Evolutionary conservation across 2,888 invertebrate species (phyloP).

Genomic region (Drosophila neonasuta): DNA sequence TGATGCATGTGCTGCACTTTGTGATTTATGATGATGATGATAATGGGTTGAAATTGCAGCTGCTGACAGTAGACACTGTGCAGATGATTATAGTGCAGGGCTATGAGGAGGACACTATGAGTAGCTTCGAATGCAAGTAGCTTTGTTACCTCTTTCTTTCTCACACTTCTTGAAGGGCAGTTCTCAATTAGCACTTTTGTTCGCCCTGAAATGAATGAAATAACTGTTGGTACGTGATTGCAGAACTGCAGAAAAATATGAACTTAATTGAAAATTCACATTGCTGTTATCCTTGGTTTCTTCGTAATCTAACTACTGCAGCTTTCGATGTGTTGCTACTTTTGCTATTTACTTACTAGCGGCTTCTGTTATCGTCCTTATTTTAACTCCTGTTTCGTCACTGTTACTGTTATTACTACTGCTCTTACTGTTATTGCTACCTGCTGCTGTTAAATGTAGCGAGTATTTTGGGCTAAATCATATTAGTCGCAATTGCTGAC

Average conservation of each 20-base stretch:
- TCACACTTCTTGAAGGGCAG: not conserved
- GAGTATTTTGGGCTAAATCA: slow-evolving; percentile 35
- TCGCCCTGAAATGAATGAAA: not conserved
- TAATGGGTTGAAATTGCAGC: slow-evolving; percentile 55
- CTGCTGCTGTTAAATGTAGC: slow-evolving; percentile 12
- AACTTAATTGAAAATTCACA: not conserved
- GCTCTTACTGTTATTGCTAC: slow-evolving; percentile 4
- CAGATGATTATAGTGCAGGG: not conserved
- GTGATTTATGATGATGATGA: slow-evolving; percentile 73
- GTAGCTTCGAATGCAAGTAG: not conserved
- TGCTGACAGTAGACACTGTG: slow-evolving; percentile 31
- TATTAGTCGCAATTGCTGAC: slow-evolving; percentile 60
- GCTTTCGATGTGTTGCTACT: not conserved
- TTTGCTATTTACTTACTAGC: not conserved
- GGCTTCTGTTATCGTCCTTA: not conserved
- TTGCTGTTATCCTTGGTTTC: not conserved
- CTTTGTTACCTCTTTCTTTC: not conserved
- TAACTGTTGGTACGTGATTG: not conserved
- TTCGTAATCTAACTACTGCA: not conserved
- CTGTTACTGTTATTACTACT: not conserved
- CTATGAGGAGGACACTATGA: not conserved
- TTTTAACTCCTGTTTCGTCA: not conserved
- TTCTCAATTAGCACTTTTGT: slow-evolving; percentile 22
- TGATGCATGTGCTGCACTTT: slow-evolving; percentile 70
- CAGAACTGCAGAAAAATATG: not conserved